Percentiles rank a stretch among this genome's conserved stretches.
These are phyloP conservation scores for Patagioenas fasciata DNA, from an alignment of 2,113 vertebrate genomes.

Conservation along the genomic window DNA sequence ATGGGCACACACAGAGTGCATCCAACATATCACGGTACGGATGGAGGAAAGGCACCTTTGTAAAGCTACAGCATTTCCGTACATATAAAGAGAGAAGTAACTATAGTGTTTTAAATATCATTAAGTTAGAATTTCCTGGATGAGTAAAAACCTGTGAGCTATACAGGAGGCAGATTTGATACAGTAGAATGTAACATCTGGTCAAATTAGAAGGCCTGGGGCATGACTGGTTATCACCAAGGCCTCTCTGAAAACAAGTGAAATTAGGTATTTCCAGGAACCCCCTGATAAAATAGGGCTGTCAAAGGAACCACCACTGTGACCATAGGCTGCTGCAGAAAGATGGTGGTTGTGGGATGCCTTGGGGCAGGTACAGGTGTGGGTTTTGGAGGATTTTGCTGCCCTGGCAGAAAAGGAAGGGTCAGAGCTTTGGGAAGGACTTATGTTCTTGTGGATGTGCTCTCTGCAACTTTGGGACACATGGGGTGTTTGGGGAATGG, in stretches of 20 bases:
- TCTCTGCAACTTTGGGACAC: neutral
- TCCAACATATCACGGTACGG: accelerated
- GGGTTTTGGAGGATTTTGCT: neutral
- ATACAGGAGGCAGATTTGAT: neutral
- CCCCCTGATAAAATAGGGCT: neutral
- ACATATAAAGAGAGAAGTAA: neutral
- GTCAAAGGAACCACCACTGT: neutral
- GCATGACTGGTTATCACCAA: neutral
- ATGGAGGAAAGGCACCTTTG: neutral
- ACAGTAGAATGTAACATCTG: neutral
- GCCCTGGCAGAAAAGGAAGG: neutral
- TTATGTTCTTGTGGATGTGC: neutral
- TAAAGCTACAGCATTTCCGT: neutral
- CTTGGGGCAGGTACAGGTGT: neutral
- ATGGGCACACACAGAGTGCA: neutral
- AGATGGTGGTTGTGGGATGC: neutral
- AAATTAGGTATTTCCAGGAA: neutral
- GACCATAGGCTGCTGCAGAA: neutral
- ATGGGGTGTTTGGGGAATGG: accelerated
- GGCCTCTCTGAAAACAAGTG: neutral
- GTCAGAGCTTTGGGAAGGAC: neutral
- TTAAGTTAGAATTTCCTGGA: neutral
- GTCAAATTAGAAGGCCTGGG: neutral
- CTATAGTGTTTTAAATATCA: neutral
- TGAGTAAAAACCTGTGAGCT: neutral